Base-by-base conservation (phyloP, 1,140 invertebrate species). In the Drosophila nannoptera region DNA sequence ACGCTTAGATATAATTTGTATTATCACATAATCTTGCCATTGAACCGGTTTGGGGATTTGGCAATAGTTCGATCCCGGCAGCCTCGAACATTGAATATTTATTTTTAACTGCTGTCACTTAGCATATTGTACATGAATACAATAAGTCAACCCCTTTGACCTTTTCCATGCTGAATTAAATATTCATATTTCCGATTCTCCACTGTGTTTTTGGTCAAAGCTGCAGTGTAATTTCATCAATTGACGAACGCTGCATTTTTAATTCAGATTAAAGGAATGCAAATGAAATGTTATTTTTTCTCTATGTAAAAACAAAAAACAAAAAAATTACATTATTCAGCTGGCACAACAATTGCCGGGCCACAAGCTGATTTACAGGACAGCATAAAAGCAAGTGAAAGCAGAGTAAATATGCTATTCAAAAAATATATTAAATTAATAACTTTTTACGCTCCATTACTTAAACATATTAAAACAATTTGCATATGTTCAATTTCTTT, bases 1-100 rank as follows among this genome's bases (percentile, higher is more conserved):
- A 36, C 12, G 12, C 56, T 11, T 38, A 43, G 61, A 65, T 42
- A 46, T 40, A 46, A 59, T 33, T 58, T 58, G 40, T 66, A 53
- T 59, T 54, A 69, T 48, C 50, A 55, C 60, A 77, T 74, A 77
- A 78, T 78, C 61, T 77, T 55, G n/a, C 46, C 46, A 74, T 77
- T 74, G 33, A 76, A 81, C 78, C 67, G 70, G 78, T 81, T 81
- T 75, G 45, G 22, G 36, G 42, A 67, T 71, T 71, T 67, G 69
- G 69, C 69, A 67, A 71, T 40, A 71, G 29, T 38, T 12, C 9
- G 38, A 9, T 33, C 42, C 31, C 55, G 14, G 36, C 49, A 35
- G 50, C 50, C 42, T 36, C 45, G 45, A 42, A 36, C 54, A 33
- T 49, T 50, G 38, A 35, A 58, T 43, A 14, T 66, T 58, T 52